phyloP scores from a whole-genome alignment of 2,797 vertebrate species.

The Crenichthys baileyi region DNA sequence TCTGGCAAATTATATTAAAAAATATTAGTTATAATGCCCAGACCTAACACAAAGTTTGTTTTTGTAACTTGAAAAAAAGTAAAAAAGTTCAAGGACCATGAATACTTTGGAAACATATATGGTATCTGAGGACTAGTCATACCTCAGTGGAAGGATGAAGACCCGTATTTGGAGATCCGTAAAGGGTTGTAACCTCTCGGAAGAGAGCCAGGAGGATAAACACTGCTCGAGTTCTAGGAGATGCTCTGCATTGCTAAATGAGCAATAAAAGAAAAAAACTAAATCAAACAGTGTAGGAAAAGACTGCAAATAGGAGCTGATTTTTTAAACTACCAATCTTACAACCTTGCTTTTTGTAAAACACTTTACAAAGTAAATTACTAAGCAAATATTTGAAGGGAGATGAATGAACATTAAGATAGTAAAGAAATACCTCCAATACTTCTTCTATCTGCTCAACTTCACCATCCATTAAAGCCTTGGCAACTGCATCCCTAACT shows the following conservation, averaged over 20 bases:
- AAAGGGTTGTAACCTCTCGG: conserved; percentile 81
- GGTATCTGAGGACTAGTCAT: conserved; percentile 12
- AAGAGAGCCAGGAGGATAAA: conserved; percentile 85
- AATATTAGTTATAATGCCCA: neutral
- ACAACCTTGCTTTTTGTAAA: neutral
- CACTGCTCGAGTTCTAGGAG: conserved; percentile 43
- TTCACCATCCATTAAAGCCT: conserved; percentile 53
- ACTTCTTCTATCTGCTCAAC: conserved; percentile 55
- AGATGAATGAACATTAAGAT: neutral
- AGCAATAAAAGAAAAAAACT: neutral
- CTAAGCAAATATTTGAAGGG: neutral
- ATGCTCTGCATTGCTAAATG: conserved; percentile 19
- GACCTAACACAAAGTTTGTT: neutral
- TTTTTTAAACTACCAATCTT: neutral
- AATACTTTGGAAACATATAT: neutral
- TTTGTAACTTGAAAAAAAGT: neutral
- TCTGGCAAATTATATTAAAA: too few relatives aligned
- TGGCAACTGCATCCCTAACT: conserved; percentile 46
- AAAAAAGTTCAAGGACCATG: neutral
- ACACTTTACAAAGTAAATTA: neutral
- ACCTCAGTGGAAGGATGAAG: conserved; percentile 79
- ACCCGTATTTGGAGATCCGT: conserved; percentile 40
- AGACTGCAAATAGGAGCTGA: too few relatives aligned
- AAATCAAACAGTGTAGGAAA: neutral
- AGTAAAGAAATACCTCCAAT: conserved; percentile 75